phyloP scores from a whole-genome alignment of 2,797 vertebrate species.

The Sebastolobus altivelis region DNA sequence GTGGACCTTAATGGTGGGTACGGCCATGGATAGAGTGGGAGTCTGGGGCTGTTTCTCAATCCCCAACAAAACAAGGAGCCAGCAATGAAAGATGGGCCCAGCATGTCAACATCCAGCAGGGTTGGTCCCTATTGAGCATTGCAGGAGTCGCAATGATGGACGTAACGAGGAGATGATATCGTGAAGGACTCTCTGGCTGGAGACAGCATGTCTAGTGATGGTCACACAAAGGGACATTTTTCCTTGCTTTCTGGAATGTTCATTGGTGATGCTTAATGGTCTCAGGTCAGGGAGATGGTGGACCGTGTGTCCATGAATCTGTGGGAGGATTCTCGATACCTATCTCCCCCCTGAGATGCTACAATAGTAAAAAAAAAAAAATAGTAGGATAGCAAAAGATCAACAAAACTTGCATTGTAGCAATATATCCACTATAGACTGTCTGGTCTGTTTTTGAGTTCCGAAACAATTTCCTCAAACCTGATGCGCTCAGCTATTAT shows the following conservation, averaged over 20 bases:
- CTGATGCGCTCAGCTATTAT: slow-evolving; percentile 19
- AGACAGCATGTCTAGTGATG: neutral
- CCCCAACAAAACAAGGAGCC: neutral
- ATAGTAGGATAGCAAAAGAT: neutral
- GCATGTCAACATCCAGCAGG: neutral
- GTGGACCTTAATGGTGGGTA: too few relatives aligned
- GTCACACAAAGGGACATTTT: neutral
- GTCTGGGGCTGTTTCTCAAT: neutral
- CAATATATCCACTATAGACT: neutral
- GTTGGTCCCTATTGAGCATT: too few relatives aligned
- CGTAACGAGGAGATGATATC: neutral
- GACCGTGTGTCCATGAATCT: neutral
- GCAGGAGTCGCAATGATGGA: neutral
- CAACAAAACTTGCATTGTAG: neutral
- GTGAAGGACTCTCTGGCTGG: neutral
- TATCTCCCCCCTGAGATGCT: neutral
- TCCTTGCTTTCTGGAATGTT: neutral
- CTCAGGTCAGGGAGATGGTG: neutral
- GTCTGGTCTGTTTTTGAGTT: neutral
- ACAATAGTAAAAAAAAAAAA: neutral
- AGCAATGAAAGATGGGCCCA: neutral
- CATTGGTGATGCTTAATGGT: neutral
- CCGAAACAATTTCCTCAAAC: neutral
- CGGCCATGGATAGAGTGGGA: too few relatives aligned
- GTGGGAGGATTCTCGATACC: neutral